Percentiles rank a stretch among this genome's conserved stretches.
These are phyloP conservation scores for Phyto melanocephala DNA, from an alignment of 2,888 invertebrate species.

Conservation along the genomic window DNA sequence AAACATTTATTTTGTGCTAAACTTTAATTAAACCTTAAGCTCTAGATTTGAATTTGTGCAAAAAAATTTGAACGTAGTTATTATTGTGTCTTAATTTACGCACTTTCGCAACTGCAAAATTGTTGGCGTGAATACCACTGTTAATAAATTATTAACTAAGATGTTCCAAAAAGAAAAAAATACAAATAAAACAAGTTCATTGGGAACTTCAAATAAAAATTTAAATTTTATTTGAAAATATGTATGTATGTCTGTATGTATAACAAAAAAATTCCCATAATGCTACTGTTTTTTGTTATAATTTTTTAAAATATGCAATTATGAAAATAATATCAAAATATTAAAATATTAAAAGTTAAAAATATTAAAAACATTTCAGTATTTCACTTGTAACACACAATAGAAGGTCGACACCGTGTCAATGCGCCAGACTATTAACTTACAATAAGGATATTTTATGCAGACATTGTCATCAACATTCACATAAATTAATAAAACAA, in stretches of 20 bases:
- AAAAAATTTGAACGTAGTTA: no score
- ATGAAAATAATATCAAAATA: not conserved
- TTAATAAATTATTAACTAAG: not conserved
- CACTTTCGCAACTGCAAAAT: no score
- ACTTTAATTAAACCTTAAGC: no score
- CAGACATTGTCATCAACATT: not conserved
- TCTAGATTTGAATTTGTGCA: no score
- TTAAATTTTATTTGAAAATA: not conserved
- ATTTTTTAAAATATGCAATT: not conserved
- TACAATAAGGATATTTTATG: not conserved
- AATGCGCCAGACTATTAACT: not conserved
- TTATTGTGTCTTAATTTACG: no score
- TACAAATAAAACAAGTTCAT: not conserved
- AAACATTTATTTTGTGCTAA: no score
- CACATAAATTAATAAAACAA: not conserved
- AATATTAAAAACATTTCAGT: slow-evolving; percentile 1
- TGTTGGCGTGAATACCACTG: no score
- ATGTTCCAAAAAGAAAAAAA: not conserved
- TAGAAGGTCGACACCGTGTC: not conserved
- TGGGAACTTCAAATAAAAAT: not conserved
- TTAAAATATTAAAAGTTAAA: not conserved
- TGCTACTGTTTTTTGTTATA: not conserved
- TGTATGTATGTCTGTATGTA: no score
- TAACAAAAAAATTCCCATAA: not conserved
- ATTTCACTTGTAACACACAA: not conserved